Conservation (phyloP, 2,113 vertebrate genomes). For the Ceratotherium simum region DNA sequence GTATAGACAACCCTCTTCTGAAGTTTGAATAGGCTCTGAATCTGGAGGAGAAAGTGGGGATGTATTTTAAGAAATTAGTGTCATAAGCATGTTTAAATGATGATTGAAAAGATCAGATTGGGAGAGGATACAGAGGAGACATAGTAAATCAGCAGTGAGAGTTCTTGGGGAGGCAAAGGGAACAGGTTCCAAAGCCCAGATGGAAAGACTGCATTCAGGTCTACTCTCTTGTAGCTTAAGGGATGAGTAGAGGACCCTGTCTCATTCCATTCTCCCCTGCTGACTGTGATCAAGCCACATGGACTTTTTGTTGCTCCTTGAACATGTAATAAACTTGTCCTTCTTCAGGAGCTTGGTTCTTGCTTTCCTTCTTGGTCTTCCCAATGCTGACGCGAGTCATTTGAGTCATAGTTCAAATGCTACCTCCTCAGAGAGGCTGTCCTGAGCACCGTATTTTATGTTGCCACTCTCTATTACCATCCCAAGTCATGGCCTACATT, state of each 20-base stretch:
- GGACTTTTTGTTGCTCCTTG: not conserved
- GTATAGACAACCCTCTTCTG: not conserved
- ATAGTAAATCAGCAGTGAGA: not conserved
- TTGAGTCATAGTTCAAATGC: not conserved
- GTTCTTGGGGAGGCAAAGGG: not conserved
- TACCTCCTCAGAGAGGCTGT: not conserved
- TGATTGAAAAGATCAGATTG: not conserved
- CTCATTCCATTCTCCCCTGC: not conserved
- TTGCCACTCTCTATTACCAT: not conserved
- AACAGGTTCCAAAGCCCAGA: not conserved
- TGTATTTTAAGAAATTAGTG: not conserved
- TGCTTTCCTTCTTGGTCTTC: not conserved
- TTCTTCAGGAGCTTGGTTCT: not conserved
- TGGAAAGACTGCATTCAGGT: not conserved
- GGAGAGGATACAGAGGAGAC: not conserved
- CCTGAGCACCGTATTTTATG: not conserved
- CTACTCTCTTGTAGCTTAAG: not conserved
- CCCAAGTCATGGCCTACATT: not conserved
- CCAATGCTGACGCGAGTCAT: not conserved
- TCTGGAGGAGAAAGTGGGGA: not conserved
- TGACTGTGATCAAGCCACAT: not conserved
- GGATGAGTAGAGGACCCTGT: not conserved
- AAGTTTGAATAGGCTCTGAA: not conserved
- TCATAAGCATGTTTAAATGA: not conserved
- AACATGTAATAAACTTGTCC: not conserved